Base-by-base conservation (phyloP, 2,113 vertebrate genomes). In the Dunckerocampus dactyliophorus region DNA sequence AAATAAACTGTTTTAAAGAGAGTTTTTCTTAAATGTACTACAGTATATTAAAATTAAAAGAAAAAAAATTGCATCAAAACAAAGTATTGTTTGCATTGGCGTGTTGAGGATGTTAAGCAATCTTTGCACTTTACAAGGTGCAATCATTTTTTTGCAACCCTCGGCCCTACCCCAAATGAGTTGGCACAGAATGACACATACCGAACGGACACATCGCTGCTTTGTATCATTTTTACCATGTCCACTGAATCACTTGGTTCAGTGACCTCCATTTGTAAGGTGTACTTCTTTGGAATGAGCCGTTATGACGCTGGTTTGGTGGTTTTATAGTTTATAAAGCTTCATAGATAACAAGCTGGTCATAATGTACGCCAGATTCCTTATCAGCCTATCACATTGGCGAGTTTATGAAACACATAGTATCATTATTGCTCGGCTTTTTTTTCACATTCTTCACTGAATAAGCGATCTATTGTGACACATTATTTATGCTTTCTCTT, bases 261-360 rank as follows among this genome's bases (percentile, higher is more conserved):
- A 39, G 12, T 51, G 51, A 74, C 17, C 10, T 62, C 3, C 6
- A 20, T 20, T 43, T 62, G 17, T 48, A 6, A 24, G 34, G n/a
- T 10, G 7, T 19, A 19, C 14, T 56, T 76, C 37, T 59, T 10
- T 45, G 50, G 63, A 71, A 60, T 69, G 9, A 54, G 24, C 8
- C 8, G 1, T 0, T 24, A 10, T 16, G 17, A n/a, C 46, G 10
- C 4, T 31, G 14, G 12, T 28, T 62, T 59, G 14, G 6, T 65
- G 16, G 1, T 14, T 58, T 57, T 15, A 57, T 51, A 17, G 4
- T 31, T 47, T 15, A 11, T 9, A 14, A 47, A 28, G 11, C 19
- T 48, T 34, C 4, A 50, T 17, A 31, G 17, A 61, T 28, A 54
- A 15, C n/a, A 62, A 2, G 1, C 17, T 7, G 12, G 46, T 56